Evolutionary conservation across 2,113 vertebrate genomes (phyloP), one percentile per base, ranked within the genome.

Genomic region (Dipodomys stephensi): DNA sequence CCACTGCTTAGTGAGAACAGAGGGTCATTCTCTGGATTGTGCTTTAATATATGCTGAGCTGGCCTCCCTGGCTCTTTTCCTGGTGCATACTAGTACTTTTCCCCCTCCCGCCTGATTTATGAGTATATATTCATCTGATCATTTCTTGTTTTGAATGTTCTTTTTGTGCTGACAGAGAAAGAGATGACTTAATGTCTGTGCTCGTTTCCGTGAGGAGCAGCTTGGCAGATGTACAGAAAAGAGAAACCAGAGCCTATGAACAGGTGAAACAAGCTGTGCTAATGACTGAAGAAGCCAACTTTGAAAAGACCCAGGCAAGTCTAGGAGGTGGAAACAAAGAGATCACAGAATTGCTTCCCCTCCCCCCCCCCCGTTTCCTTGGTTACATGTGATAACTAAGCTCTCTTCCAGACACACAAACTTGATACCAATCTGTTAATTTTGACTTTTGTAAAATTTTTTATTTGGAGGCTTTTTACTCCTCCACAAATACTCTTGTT

Each of bases 221-320:
- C 92, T 97, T 99, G 91, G 97, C 97, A 82, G 99, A 99, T 69
- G 97, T 98, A 15, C 99, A 99, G 84, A 98, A 98, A 91, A 98
- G 98, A 95, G 99, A 99, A 97, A 98, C 98, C 94, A 97, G 97
- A 15, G 98, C 99, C 23, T 99, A 98, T 94, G 98, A 99, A 68
- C 99, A 99, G 98, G 98, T 99, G 95, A 99, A 99, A 94, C 98
- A 98, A 53, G 99, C 98, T 7, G 98, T 99, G 93, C 98, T 98
- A 94, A 98, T 99, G 98, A 98, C 98, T 0, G 99, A 99, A 96
- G 99, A 99, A 94, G 99, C 99, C 81, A 98, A 98, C 92, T 98
- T 99, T 46, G 98, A 99, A 92, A 99, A 99, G 98, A 98, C 98
- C 60, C 83, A 98, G 98, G 99, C 98, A 98, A 98, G 96, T 94